A percentile compares a stretch with the other conserved stretches of the same genome.
Evolutionary conservation across 2,888 invertebrate species (phyloP).

Genomic region (Tachina fera): DNA sequence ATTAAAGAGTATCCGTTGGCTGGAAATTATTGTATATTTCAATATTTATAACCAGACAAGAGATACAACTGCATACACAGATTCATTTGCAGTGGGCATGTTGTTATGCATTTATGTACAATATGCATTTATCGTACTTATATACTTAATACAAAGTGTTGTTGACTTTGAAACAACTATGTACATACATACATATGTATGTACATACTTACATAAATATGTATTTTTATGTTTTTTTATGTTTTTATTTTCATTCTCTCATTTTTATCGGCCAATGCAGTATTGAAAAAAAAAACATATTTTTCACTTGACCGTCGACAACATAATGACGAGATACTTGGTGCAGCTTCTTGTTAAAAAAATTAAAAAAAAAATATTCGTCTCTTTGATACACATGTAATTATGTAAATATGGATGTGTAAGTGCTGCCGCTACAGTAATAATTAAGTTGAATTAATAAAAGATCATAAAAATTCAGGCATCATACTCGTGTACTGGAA

Average conservation of each 20-base stretch:
- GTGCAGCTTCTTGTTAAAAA: constrained; percentile 18
- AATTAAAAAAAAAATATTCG: background rate
- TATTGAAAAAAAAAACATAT: background rate
- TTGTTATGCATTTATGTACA: background rate
- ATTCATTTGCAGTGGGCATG: background rate
- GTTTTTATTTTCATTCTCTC: background rate
- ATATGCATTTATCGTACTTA: background rate
- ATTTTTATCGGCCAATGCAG: constrained; percentile 35
- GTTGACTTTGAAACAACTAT: constrained; percentile 60
- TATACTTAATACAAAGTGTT: constrained; percentile 43
- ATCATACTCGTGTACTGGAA: background rate
- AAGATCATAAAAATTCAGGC: background rate
- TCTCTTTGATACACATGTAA: too few relatives aligned
- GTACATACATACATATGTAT: background rate
- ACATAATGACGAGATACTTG: background rate
- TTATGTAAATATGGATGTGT: too few relatives aligned
- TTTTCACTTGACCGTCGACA: constrained; percentile 23
- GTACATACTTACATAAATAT: too few relatives aligned
- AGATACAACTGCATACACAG: background rate
- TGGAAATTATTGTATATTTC: constrained; percentile 25
- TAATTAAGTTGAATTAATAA: background rate
- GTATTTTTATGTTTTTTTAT: background rate
- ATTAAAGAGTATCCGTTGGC: constrained; percentile 37
- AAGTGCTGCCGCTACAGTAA: background rate
- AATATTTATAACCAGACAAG: constrained; percentile 15